Conservation (phyloP, 2,113 vertebrate species). For the Cottus gobio region DNA sequence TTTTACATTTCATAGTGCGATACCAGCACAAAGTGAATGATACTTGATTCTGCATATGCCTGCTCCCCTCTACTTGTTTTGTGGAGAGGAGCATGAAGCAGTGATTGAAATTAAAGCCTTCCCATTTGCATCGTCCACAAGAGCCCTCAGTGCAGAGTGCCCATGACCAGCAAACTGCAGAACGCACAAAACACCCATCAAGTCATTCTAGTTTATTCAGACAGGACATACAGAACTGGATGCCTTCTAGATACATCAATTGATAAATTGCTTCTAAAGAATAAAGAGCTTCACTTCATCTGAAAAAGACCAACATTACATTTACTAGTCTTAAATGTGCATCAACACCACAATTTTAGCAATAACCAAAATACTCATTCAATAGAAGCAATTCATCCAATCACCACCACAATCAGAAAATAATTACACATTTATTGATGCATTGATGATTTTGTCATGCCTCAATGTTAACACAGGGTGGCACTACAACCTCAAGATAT, state of each 20-base stretch:
- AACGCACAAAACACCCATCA: conserved; percentile 17
- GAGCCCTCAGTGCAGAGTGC: conserved; percentile 40
- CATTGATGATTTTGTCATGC: neutral
- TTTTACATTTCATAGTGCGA: conserved; percentile 19
- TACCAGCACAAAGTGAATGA: conserved; percentile 20
- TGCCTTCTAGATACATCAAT: neutral
- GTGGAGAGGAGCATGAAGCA: conserved; percentile 55
- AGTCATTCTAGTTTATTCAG: conserved; percentile 39
- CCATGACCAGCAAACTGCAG: conserved; percentile 9
- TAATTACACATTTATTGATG: neutral
- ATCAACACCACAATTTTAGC: neutral
- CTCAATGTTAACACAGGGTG: conserved; percentile 67
- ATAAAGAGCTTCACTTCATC: neutral
- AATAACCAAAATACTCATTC: neutral
- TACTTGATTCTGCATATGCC: conserved; percentile 16
- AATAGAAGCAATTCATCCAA: neutral
- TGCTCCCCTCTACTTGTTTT: conserved; percentile 22
- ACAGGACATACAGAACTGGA: neutral
- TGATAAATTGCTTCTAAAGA: neutral
- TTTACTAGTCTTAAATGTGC: neutral
- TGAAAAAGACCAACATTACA: neutral
- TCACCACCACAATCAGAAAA: neutral
- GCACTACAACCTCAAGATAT: conserved; percentile 52
- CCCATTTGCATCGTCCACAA: conserved; percentile 58
- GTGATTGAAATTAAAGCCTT: conserved; percentile 58